Base-by-base conservation (phyloP, 2,888 invertebrate genomes). In the Apocheima hispidaria region DNA sequence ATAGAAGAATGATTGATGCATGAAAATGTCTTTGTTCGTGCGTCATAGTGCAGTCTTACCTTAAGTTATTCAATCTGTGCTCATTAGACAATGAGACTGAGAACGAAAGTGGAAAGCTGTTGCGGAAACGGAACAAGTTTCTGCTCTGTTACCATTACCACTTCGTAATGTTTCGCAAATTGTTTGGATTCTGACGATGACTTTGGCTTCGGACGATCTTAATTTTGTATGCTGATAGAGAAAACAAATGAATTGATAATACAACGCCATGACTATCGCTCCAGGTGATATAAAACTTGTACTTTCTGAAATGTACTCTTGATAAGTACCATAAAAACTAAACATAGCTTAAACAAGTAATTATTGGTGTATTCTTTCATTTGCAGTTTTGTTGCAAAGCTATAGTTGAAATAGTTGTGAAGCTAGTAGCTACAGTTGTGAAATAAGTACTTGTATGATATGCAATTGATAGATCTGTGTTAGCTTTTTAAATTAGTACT, bases 31-130 rank as follows among this genome's bases (percentile, higher is more conserved):
- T 12, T 4, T 10, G 38, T 38, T 38, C 1, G 9, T 26, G 9
- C 4, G 40, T 20, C n/a, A 0, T 28, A 40, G 51, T 51, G 51
- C 28, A 36, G 26, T 51, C 10, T 51, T 38, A 40, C 51, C 30
- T 18, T 51, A 51, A 83, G 88, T 91, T 91, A 91, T 90, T 84
- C 90, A 92, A 91, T 86, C 82, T 74, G 69, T 71, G 74, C 81
- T 84, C 81, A 77, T 82, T 87, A 90, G 86, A 91, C 91, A 91
- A 92, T 91, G 88, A 87, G 85, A 82, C 80, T 82, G 84, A 86
- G 87, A 91, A 88, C 80, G 90, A 91, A 91, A 92, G 90, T 88
- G 84, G 86, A 89, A 88, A 88, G 87, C 80, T 80, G 79, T 89
- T 89, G 86, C 88, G 90, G 84, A 81, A 81, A 82, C 86, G 82